phyloP scores from a whole-genome alignment of 1,140 invertebrate genomes.

The Drosophila punjabiensis region DNA sequence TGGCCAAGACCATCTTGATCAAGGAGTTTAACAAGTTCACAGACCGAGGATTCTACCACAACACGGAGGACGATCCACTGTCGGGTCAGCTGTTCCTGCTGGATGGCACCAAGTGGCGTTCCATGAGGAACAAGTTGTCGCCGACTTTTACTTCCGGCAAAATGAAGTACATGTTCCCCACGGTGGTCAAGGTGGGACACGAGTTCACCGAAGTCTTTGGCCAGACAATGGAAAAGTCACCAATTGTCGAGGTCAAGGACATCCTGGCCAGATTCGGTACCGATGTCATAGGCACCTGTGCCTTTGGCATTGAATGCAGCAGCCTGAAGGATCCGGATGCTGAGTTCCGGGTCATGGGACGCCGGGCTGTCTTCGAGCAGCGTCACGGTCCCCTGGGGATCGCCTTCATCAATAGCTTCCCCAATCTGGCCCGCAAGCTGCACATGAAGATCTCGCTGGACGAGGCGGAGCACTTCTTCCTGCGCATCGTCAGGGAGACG shows the following conservation, averaged over 20 bases:
- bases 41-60: slow-evolving; percentile 85
- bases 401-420: slow-evolving; percentile 54
- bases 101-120: slow-evolving; percentile 86
- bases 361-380: slow-evolving; percentile 49
- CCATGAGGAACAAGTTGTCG: slow-evolving; percentile 86
- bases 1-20: slow-evolving; percentile 88
- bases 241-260: slow-evolving; percentile 67
- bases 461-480: slow-evolving; percentile 86
- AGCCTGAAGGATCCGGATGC: slow-evolving; percentile 86
- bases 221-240: slow-evolving; percentile 31
- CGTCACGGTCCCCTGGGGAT: slow-evolving; percentile 38
- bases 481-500: slow-evolving; percentile 85
- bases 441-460: slow-evolving; percentile 82
- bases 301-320: slow-evolving; percentile 88
- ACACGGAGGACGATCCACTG: slow-evolving; percentile 86
- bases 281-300: slow-evolving; percentile 88
- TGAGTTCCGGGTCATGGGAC: slow-evolving; percentile 86
- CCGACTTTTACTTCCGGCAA: slow-evolving; percentile 87
- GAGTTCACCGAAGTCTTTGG: slow-evolving; percentile 70
- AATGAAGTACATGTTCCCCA: slow-evolving; percentile 87
- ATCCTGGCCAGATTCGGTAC: slow-evolving; percentile 75
- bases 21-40: slow-evolving; percentile 87
- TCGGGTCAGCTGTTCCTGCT: slow-evolving; percentile 85
- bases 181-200: slow-evolving; percentile 75
- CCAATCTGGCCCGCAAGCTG: slow-evolving; percentile 50